Evolutionary conservation across 1,140 invertebrate genomes (phyloP).

Genomic region (Cephus cinctus): DNA sequence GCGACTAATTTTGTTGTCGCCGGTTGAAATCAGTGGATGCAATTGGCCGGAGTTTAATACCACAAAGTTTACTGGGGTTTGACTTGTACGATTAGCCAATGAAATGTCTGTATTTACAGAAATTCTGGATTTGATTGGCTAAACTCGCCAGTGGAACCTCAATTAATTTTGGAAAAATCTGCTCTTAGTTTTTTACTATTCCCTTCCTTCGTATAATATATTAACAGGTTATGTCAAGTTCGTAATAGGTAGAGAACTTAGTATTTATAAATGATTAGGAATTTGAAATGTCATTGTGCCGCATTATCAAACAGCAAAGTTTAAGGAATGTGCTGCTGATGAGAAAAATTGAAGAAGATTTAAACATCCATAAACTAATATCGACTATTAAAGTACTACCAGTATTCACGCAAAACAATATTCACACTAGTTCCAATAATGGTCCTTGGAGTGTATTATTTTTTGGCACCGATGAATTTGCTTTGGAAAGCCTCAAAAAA

Average conservation of each 20-base stretch:
- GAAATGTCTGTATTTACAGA: no score
- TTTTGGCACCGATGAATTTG: slow-evolving; percentile 70
- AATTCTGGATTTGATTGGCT: neutral
- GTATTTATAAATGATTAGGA: neutral
- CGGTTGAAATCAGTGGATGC: neutral
- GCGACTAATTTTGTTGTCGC: slow-evolving; percentile 24
- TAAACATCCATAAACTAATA: neutral
- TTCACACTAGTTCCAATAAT: neutral
- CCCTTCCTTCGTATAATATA: no score
- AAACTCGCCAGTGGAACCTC: neutral
- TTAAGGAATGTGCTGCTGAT: neutral
- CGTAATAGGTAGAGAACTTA: neutral
- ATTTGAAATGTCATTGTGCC: neutral
- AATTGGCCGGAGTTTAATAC: neutral
- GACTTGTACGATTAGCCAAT: no score
- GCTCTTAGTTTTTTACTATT: no score
- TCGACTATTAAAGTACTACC: neutral
- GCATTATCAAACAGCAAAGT: neutral
- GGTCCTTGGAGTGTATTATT: slow-evolving; percentile 62
- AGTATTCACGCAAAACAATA: neutral
- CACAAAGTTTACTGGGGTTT: no score
- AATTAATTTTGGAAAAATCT: neutral
- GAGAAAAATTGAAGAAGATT: neutral
- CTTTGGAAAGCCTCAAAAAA: slow-evolving; percentile 61
- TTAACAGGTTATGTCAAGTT: neutral